These are phyloP conservation scores for Melieria picta DNA, from an alignment of 2,888 invertebrate genomes.

Conservation along the genomic window DNA sequence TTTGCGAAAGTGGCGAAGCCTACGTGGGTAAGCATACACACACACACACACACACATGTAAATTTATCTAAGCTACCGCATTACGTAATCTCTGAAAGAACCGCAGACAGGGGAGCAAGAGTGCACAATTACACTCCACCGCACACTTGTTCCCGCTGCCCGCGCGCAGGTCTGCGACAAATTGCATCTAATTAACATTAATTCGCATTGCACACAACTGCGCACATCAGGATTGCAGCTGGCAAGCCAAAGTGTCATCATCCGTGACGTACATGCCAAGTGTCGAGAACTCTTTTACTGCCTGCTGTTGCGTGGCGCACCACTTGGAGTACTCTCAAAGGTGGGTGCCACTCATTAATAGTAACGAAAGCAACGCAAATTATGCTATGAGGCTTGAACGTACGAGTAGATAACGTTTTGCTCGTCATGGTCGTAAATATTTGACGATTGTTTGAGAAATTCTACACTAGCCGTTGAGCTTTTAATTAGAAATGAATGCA, in stretches of 20 bases:
- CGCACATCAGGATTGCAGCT: conserved; percentile 68
- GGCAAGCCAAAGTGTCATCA: conserved; percentile 73
- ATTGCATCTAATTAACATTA: conserved; percentile 47
- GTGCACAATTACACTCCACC: background rate
- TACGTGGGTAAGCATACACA: conserved; percentile 60
- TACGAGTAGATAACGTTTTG: too few relatives aligned
- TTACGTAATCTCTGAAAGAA: too few relatives aligned
- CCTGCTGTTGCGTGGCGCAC: conserved; percentile 78
- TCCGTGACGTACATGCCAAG: conserved; percentile 85
- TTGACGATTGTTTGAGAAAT: too few relatives aligned
- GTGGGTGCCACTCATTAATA: conserved; percentile 63
- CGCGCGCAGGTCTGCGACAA: conserved; percentile 2
- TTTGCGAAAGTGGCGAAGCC: conserved; percentile 73
- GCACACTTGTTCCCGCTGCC: background rate
- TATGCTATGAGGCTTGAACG: background rate
- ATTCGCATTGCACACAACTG: conserved; percentile 32
- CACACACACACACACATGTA: background rate
- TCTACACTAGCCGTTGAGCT: too few relatives aligned
- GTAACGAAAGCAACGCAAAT: background rate
- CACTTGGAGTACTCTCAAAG: conserved; percentile 80
- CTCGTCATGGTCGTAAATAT: too few relatives aligned
- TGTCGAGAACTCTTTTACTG: conserved; percentile 82
- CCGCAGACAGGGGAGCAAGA: too few relatives aligned
- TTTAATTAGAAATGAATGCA: too few relatives aligned
- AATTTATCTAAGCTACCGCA: too few relatives aligned